These are phyloP conservation scores for Drosophila recens DNA, from an alignment of 2,888 invertebrate genomes.

Conservation along the genomic window DNA sequence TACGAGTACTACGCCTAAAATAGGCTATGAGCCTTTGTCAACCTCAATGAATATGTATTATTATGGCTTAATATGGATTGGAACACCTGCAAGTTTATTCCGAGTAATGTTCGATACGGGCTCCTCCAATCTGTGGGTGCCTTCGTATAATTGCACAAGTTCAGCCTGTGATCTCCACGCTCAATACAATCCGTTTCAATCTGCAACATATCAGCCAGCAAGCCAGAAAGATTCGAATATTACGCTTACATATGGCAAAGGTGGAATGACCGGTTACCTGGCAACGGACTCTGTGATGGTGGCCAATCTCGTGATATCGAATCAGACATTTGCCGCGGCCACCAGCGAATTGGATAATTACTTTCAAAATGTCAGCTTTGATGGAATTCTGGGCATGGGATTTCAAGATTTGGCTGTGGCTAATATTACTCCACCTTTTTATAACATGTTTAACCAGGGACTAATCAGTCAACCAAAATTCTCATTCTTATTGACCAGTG, in stretches of 20 bases:
- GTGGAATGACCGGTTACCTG: conserved; percentile 43
- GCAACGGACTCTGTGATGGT: conserved; percentile 86
- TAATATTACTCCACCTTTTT: conserved; percentile 94
- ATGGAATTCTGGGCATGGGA: conserved; percentile 97
- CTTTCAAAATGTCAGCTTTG: conserved; percentile 97
- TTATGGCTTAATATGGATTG: conserved; percentile 90
- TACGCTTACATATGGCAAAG: conserved; percentile 94
- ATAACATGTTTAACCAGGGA: conserved; percentile 94
- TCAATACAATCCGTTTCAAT: conserved; percentile 94
- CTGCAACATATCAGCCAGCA: conserved; percentile 89
- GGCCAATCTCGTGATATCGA: conserved; percentile 89
- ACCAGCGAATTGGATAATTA: conserved; percentile 92
- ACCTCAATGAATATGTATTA: conserved; percentile 60
- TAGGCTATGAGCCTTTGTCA: conserved; percentile 42
- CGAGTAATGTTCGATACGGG: conserved; percentile 96
- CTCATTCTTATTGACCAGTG: conserved; percentile 94
- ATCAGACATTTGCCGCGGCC: conserved; percentile 97
- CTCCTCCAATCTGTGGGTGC: conserved; percentile 87
- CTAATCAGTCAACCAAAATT: conserved; percentile 90
- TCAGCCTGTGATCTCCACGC: conserved; percentile 95
- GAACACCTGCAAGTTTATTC: conserved; percentile 95
- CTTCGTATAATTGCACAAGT: conserved; percentile 86
- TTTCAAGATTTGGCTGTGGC: conserved; percentile 94
- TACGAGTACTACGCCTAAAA: background rate
- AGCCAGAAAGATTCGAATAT: conserved; percentile 91